Evolutionary conservation across 2,888 invertebrate genomes (phyloP).

Genomic region (Maniola hyperantus): DNA sequence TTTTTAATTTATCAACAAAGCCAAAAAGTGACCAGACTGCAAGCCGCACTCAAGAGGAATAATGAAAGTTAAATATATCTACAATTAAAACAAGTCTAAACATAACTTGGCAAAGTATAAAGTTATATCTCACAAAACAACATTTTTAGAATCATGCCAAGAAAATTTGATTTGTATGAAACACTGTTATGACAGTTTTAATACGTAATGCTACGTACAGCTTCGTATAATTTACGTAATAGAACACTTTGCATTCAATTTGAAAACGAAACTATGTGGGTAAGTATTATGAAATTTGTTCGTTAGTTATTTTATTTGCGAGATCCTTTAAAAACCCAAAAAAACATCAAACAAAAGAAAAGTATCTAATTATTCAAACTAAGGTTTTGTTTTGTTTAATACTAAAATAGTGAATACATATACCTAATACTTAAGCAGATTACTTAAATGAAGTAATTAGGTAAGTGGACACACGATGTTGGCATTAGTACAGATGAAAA

Average conservation of each 20-base stretch:
- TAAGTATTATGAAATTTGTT: background rate
- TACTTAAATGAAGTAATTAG: background rate
- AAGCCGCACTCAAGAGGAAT: slow-evolving; percentile 31
- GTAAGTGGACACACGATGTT: background rate
- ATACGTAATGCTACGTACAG: background rate
- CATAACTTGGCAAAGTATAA: slow-evolving; percentile 33
- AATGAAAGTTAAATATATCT: slow-evolving; percentile 34
- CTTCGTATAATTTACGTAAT: background rate
- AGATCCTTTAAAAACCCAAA: background rate
- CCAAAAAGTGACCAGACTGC: slow-evolving; percentile 31
- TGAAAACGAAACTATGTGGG: background rate
- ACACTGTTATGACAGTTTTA: slow-evolving; percentile 7
- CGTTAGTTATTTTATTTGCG: background rate
- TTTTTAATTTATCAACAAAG: slow-evolving; percentile 16
- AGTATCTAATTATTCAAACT: background rate
- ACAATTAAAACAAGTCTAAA: slow-evolving; percentile 25
- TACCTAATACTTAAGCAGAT: too few species aligned
- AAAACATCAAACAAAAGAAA: background rate
- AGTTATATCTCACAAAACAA: slow-evolving; percentile 25
- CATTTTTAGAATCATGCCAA: slow-evolving; percentile 33
- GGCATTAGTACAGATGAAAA: background rate
- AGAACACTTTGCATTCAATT: background rate
- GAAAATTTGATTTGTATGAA: slow-evolving; percentile 14
- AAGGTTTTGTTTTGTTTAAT: background rate
- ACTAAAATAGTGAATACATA: background rate